Evolutionary conservation across 2,113 vertebrate species (phyloP).

Genomic region (Arizona elegans): DNA sequence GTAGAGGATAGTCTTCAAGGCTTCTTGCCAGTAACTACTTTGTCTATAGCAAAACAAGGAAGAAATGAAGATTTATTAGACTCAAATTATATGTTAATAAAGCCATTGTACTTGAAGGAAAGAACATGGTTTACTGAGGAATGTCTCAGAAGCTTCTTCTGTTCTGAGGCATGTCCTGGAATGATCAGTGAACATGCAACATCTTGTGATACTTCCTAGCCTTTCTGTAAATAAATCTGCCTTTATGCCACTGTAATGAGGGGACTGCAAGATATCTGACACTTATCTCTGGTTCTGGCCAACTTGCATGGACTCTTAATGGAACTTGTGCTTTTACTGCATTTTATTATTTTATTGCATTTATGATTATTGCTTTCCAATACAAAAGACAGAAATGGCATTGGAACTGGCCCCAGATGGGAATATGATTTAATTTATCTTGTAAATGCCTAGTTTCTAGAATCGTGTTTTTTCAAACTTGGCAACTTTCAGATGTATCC

Average conservation of each 20-base stretch:
- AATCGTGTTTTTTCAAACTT: background rate
- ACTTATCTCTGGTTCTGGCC: background rate
- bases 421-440: background rate
- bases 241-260: background rate
- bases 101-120: background rate
- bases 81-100: background rate
- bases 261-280: background rate
- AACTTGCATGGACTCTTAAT: background rate
- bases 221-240: background rate
- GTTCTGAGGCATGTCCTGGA: background rate
- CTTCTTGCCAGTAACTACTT: conserved; percentile 31
- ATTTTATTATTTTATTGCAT: background rate
- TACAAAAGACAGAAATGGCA: background rate
- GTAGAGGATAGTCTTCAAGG: background rate
- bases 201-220: background rate
- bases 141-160: background rate
- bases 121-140: background rate
- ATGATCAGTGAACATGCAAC: background rate
- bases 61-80: background rate
- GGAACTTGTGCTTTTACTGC: background rate
- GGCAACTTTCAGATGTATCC: background rate
- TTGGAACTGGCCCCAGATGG: background rate
- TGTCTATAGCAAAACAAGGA: conserved; percentile 37
- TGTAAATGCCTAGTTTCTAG: background rate
- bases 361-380: background rate